These are phyloP conservation scores for Aromia moschata DNA, from an alignment of 2,888 invertebrate species.

Conservation along the genomic window DNA sequence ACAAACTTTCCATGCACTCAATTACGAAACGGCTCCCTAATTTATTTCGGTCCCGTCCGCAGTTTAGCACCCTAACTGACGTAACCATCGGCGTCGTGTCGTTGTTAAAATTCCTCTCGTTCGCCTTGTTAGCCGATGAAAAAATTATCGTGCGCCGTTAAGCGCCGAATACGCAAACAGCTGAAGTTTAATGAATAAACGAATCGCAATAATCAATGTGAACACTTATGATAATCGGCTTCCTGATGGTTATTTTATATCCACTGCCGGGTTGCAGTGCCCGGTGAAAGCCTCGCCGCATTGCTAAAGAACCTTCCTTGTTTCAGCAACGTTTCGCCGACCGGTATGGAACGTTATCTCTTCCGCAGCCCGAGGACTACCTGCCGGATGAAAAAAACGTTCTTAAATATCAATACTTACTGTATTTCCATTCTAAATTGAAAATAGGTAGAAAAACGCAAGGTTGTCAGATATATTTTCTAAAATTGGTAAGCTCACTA, in stretches of 20 bases:
- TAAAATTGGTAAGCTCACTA: too few species aligned
- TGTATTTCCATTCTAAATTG: too few species aligned
- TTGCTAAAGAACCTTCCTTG: constrained; percentile 7
- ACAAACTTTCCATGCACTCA: too few species aligned
- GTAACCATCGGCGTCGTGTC: not conserved
- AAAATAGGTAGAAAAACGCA: too few species aligned
- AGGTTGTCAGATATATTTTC: too few species aligned
- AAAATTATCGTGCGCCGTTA: constrained; percentile 2
- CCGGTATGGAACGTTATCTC: constrained; percentile 2
- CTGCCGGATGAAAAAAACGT: too few species aligned
- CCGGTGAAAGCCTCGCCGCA: constrained; percentile 10
- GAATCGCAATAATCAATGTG: too few species aligned
- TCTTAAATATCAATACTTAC: too few species aligned
- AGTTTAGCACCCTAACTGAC: not conserved
- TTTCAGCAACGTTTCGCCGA: constrained; percentile 7
- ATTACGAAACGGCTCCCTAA: too few species aligned
- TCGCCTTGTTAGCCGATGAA: not conserved
- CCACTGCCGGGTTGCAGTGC: constrained; percentile 10
- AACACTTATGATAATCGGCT: constrained; percentile 4
- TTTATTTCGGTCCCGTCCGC: not conserved
- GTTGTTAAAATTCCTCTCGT: not conserved
- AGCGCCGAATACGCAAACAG: not conserved
- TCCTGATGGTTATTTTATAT: constrained; percentile 8
- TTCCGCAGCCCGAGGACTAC: constrained; percentile 5
- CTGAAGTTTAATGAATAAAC: constrained; percentile 4